Percentiles rank a stretch among this genome's conserved stretches.
phyloP scores from a whole-genome alignment of 1,140 invertebrate species.

The Drosophila bocki region DNA sequence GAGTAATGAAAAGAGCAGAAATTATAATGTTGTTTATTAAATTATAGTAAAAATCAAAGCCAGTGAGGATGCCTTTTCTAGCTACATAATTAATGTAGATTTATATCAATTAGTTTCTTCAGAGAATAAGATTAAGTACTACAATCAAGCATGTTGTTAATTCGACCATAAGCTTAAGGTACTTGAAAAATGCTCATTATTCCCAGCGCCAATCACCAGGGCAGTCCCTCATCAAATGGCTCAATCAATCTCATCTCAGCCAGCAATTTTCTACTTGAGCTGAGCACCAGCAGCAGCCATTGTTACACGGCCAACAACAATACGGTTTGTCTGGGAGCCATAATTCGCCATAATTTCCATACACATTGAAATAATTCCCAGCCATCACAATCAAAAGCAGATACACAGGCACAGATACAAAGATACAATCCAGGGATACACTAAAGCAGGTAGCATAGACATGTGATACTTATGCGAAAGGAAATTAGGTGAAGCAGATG shows the following conservation, averaged over 20 bases:
- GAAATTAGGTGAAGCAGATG: conserved; percentile 26
- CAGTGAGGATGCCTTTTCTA: too few relatives aligned
- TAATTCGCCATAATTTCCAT: conserved; percentile 72
- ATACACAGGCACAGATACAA: conserved; percentile 10
- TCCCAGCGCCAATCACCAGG: not conserved
- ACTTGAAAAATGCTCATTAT: conserved; percentile 1
- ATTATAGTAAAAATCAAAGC: not conserved
- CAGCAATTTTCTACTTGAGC: conserved; percentile 22
- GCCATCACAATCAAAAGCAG: conserved; percentile 33
- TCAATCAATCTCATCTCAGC: conserved; percentile 42
- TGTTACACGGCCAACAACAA: conserved; percentile 25
- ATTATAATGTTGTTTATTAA: not conserved
- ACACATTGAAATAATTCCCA: conserved; percentile 51
- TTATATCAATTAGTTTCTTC: not conserved
- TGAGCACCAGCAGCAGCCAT: conserved; percentile 11
- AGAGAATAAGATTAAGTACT: not conserved
- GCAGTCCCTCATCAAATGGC: conserved; percentile 4
- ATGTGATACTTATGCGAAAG: conserved; percentile 41
- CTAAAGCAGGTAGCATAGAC: conserved; percentile 48
- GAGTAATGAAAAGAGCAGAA: not conserved
- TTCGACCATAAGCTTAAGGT: not conserved
- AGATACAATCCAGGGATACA: conserved; percentile 7
- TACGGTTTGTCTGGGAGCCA: conserved; percentile 23
- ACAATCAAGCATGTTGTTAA: not conserved
- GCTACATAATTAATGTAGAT: not conserved